Conservation (phyloP, 1,140 invertebrate genomes). For the Pteromalus puparum region DNA sequence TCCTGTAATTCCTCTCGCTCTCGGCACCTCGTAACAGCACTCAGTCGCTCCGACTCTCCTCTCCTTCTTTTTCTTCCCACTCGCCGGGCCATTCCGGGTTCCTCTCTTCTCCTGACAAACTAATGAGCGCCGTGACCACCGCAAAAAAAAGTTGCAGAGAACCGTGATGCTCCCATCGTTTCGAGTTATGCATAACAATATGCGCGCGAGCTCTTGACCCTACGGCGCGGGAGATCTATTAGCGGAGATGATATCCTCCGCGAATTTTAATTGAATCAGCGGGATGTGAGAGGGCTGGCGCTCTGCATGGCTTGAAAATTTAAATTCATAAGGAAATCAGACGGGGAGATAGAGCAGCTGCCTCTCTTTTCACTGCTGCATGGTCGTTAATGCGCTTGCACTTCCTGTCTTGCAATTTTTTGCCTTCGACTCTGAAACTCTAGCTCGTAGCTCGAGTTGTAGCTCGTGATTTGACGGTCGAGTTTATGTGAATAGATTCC, state of each 20-base stretch:
- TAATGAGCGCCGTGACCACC: conserved; percentile 15
- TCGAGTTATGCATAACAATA: conserved; percentile 41
- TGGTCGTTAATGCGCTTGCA: not conserved
- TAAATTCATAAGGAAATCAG: conserved; percentile 38
- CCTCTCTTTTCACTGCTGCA: not conserved
- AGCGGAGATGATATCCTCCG: not conserved
- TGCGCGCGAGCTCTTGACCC: not conserved
- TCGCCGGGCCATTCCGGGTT: not conserved
- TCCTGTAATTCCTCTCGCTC: conserved; percentile 1
- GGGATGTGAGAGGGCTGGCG: not conserved
- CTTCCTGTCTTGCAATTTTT: conserved; percentile 1
- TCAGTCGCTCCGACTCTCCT: not conserved
- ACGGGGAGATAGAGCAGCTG: not conserved
- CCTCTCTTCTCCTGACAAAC: not conserved
- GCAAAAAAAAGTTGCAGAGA: not conserved
- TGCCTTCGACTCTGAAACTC: too few relatives aligned
- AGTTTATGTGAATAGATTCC: too few relatives aligned
- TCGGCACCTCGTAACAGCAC: not conserved
- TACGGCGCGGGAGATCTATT: conserved; percentile 11
- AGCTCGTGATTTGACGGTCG: not conserved
- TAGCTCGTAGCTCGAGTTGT: too few relatives aligned
- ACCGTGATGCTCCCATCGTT: not conserved
- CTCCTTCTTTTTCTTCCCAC: not conserved
- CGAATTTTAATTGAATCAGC: conserved; percentile 42
- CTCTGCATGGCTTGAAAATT: not conserved